Base-by-base conservation (phyloP, 2,888 invertebrate species). In the Schrankia costaestrigalis region DNA sequence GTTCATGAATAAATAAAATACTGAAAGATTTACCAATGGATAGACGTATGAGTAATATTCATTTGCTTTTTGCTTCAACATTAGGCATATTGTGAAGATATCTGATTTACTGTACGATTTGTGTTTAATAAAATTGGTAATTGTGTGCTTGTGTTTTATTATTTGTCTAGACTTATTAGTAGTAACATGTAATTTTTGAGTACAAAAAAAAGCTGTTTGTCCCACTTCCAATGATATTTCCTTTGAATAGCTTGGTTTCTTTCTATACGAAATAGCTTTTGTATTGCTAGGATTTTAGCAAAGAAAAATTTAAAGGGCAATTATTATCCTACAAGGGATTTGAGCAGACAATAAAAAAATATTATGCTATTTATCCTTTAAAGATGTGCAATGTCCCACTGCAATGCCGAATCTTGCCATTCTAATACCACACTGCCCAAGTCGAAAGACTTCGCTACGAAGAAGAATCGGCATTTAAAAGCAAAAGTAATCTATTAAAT, bases 1-100 rank as follows among this genome's bases (percentile, higher is more conserved):
- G 49, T 59, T 56, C 41, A 60, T 58, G 59, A 63, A 69, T 63
- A 62, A 56, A 56, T 63, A 57, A 54, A 63, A 56, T 38, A 31
- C 39, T 52, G 46, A 32, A 48, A 51, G 48, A 48, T 38, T 38
- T 48, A 11, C 11, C 25, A 29, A 49, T n/a, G n/a, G n/a, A n/a
- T n/a, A n/a, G n/a, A n/a, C n/a, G n/a, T n/a, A n/a, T n/a, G n/a
- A n/a, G n/a, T n/a, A n/a, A n/a, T n/a, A n/a, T n/a, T n/a, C n/a
- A n/a, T n/a, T n/a, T n/a, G n/a, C n/a, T n/a, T n/a, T n/a, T n/a
- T n/a, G 32, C 29, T 23, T 29, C 40, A 49, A 45, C 25, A 26
- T 25, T 19, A 26, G 9, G 31, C 19, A 21, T 30, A 19, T 34
- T 32, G 12, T 32, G 27, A 37, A 32, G 37, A 50, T 12, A 30